Percentiles rank a stretch among this genome's conserved stretches.
These are phyloP conservation scores for Priocnemis perturbator DNA, from an alignment of 2,888 invertebrate species.

Conservation along the genomic window DNA sequence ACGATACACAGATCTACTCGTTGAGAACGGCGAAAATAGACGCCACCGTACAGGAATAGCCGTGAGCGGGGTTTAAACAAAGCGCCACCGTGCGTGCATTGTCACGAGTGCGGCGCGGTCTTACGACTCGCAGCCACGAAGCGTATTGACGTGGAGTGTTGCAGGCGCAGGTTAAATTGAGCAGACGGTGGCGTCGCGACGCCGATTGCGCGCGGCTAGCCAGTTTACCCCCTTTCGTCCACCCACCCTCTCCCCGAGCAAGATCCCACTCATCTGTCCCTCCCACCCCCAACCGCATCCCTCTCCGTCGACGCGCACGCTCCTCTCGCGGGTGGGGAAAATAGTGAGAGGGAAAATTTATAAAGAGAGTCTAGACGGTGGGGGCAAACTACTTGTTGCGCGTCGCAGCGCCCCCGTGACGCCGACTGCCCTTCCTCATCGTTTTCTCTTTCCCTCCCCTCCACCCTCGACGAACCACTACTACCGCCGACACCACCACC, in stretches of 20 bases:
- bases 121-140: conserved; percentile 43
- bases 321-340: conserved; percentile 21
- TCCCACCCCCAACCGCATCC: conserved; percentile 15
- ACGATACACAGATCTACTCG: neutral
- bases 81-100: conserved; percentile 29
- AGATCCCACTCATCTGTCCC: neutral
- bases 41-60: conserved; percentile 8
- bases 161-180: conserved; percentile 66
- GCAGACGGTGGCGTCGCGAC: conserved; percentile 69
- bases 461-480: conserved; percentile 10
- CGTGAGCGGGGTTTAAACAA: conserved; percentile 10
- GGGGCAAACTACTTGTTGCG: conserved; percentile 72
- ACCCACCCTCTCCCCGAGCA: neutral
- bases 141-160: conserved; percentile 59
- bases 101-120: conserved; percentile 45
- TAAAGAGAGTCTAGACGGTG: conserved; percentile 47
- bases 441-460: conserved; percentile 16
- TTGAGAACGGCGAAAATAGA: neutral
- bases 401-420: conserved; percentile 61
- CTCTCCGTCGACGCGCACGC: neutral
- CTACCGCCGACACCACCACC: conserved; percentile 16
- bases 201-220: conserved; percentile 54
- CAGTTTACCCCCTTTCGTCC: conserved; percentile 19
- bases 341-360: conserved; percentile 60
- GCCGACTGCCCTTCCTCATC: conserved; percentile 32